Conservation (phyloP, 2,797 vertebrate species). For the Pantherophis alleghaniensis region DNA sequence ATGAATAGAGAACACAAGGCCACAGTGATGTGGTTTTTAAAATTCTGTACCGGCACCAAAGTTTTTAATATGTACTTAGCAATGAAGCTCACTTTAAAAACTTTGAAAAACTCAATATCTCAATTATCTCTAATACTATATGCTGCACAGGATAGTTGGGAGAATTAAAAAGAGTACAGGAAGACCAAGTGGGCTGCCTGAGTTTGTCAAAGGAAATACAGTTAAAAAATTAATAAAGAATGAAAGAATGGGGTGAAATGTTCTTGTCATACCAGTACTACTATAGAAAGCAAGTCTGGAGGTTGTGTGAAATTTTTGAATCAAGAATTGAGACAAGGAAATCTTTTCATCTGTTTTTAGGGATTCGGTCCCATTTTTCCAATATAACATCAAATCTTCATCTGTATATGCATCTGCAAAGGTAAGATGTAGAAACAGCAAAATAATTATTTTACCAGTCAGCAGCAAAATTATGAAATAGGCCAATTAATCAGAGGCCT, state of each 20-base stretch:
- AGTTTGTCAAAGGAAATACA: background rate
- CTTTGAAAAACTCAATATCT: background rate
- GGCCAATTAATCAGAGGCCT: background rate
- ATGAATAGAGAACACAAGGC: background rate
- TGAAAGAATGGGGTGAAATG: background rate
- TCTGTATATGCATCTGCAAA: conserved; percentile 91
- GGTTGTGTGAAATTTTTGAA: conserved; percentile 94
- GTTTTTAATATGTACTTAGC: background rate
- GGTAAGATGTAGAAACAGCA: conserved; percentile 22
- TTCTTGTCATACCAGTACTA: conserved; percentile 85
- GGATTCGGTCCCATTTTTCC: conserved; percentile 94
- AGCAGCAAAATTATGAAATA: background rate
- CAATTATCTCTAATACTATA: background rate
- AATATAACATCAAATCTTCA: conserved; percentile 95
- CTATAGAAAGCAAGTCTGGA: conserved; percentile 96
- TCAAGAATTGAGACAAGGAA: conserved; percentile 94
- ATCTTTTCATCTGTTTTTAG: conserved; percentile 93
- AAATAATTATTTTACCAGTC: background rate
- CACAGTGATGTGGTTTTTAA: background rate
- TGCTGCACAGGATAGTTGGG: background rate
- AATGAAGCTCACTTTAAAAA: background rate
- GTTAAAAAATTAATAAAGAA: background rate
- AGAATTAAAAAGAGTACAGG: background rate
- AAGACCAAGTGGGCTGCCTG: background rate
- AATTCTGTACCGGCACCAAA: background rate